Evolutionary conservation across 2,888 invertebrate species (phyloP).

Genomic region (Zaprionus obscuricornis): DNA sequence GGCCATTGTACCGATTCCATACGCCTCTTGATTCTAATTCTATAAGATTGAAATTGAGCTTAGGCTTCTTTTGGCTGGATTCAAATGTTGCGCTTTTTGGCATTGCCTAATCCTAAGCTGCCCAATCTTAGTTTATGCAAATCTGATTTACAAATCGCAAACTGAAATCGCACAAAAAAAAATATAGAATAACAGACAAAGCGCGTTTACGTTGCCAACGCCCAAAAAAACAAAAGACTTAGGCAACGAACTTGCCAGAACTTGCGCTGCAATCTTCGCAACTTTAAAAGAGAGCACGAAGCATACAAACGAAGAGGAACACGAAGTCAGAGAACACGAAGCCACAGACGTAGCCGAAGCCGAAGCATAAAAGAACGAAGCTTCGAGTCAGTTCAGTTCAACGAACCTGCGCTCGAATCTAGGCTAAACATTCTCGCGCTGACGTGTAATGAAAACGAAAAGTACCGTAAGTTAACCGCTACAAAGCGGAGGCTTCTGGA

Average conservation of each 20-base stretch:
- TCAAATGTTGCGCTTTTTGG: not conserved
- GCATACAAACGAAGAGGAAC: too few species aligned
- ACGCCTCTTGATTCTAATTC: constrained; percentile 37
- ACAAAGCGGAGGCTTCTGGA: constrained; percentile 63
- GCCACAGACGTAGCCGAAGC: constrained; percentile 10
- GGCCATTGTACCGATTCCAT: constrained; percentile 81
- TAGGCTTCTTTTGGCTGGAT: not conserved
- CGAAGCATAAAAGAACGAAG: too few species aligned
- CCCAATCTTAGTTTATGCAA: constrained; percentile 31
- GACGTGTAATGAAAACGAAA: constrained; percentile 84
- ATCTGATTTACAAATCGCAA: constrained; percentile 29
- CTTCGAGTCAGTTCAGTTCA: constrained; percentile 75
- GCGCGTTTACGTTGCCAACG: constrained; percentile 36
- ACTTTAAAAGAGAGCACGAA: constrained; percentile 7
- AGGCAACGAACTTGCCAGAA: constrained; percentile 69
- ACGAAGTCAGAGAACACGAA: constrained; percentile 10
- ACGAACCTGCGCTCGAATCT: constrained; percentile 83
- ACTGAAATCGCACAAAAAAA: not conserved
- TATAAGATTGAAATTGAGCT: not conserved
- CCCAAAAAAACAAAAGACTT: constrained; percentile 70
- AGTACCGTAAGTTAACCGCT: constrained; percentile 84
- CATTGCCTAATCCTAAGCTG: constrained; percentile 37
- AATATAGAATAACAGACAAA: not conserved
- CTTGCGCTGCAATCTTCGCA: constrained; percentile 13
- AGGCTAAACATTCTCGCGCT: constrained; percentile 84